Evolutionary conservation across 2,888 invertebrate species (phyloP).

Genomic region (Meiosimyza platycephala): DNA sequence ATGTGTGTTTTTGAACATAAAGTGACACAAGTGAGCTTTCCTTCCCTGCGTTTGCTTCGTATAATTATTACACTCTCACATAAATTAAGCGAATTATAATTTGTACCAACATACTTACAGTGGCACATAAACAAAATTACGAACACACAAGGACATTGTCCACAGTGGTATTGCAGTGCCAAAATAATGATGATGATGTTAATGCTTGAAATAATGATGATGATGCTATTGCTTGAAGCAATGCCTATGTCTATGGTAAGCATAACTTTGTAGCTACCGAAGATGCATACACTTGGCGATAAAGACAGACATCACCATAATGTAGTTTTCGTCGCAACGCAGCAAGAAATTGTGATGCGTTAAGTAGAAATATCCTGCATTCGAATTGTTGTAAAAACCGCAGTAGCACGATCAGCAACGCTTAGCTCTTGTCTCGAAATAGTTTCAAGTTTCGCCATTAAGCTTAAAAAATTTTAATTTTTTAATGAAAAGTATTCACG

Average conservation of each 20-base stretch:
- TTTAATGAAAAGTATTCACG: too few relatives aligned
- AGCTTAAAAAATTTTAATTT: conserved; percentile 35
- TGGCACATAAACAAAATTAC: background rate
- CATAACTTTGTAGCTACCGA: too few relatives aligned
- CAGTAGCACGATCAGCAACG: too few relatives aligned
- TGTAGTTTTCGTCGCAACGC: background rate
- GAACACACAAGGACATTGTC: background rate
- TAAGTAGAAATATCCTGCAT: background rate
- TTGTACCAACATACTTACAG: too few relatives aligned
- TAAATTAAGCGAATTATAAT: too few relatives aligned
- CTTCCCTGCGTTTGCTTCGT: too few relatives aligned
- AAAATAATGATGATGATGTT: background rate
- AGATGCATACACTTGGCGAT: background rate
- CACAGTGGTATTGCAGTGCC: background rate
- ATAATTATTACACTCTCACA: too few relatives aligned
- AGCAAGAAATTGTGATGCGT: background rate
- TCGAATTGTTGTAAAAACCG: background rate
- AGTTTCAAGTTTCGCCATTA: conserved; percentile 42
- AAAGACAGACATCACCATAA: background rate
- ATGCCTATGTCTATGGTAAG: too few relatives aligned
- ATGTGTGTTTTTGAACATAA: too few relatives aligned
- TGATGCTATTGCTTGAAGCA: too few relatives aligned
- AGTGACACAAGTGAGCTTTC: too few relatives aligned
- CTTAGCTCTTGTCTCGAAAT: conserved; percentile 21
- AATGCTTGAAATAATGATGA: background rate